phyloP scores from a whole-genome alignment of 2,797 vertebrate species.

The Simalia tracyae region DNA sequence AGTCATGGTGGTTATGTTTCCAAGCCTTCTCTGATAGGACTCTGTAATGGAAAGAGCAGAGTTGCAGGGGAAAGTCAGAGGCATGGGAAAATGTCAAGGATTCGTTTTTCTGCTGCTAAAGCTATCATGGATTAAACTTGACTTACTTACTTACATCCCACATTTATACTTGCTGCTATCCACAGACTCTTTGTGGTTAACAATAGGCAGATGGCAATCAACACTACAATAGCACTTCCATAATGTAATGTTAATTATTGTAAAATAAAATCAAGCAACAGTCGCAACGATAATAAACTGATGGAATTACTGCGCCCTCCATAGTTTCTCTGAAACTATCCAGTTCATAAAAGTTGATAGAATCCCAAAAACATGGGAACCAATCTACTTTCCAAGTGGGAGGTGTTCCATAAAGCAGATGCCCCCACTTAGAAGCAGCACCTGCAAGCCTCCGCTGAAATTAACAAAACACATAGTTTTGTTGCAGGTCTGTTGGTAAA shows the following conservation, averaged over 20 bases:
- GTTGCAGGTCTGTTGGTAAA: not conserved
- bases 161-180: not conserved
- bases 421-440: not conserved
- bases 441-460: not conserved
- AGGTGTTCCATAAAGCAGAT: not conserved
- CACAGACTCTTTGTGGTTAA: not conserved
- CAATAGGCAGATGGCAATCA: not conserved
- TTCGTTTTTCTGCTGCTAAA: not conserved
- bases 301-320: not conserved
- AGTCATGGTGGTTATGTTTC: not conserved
- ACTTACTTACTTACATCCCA: not conserved
- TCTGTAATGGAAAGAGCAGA: not conserved
- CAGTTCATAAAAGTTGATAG: not conserved
- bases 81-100: not conserved
- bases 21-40: not conserved
- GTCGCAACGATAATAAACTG: not conserved
- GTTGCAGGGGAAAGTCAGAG: not conserved
- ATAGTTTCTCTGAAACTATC: not conserved
- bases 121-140: not conserved
- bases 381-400: not conserved
- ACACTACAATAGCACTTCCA: not conserved
- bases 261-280: not conserved
- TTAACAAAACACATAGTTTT: not conserved
- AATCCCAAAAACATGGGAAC: not conserved
- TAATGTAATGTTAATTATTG: not conserved